Base-by-base conservation (phyloP, 2,797 vertebrate genomes). In the Cryptoprocta ferox region DNA sequence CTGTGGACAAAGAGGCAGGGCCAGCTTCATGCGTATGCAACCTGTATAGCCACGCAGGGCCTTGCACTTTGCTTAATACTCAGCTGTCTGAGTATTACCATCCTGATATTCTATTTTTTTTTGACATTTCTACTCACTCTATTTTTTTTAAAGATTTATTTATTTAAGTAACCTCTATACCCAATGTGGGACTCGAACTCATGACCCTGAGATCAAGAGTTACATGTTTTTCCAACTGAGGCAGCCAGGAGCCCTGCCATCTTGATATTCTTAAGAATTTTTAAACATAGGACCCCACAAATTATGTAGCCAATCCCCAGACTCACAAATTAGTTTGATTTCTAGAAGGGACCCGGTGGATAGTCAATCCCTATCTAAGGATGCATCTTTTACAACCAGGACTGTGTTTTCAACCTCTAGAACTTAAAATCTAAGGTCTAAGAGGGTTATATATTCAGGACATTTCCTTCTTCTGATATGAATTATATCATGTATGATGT, bases 311-410 rank as follows among this genome's bases (percentile, higher is more conserved):
- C 28, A 50, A n/a, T 45, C 4, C 8, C 35, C 24, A 94, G 24
- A 59, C 90, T 79, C 59, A 94, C 16, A 87, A 89, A 70, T 78
- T 19, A 75, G 63, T 68, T n/a, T 63, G 65, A 70, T 89, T 90
- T 94, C 71, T 93, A 18, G 53, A 92, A 70, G 56, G 14, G 8
- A 35, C 11, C 12, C 37, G 84, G 4, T 18, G 2, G 45, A 48
- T 30, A 84, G 28, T 3, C 14, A 81, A 45, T 39, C 26, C 42
- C 4, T 68, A 71, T 18, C 21, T 89, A 89, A 97, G 50, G 37
- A 70, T 18, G 6, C 1, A 42, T 53, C 32, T 85, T 87, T 53
- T 21, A 53, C 11, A 92, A 73, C 59, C 37, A 56, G 24, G 19
- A 15, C 24, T 71, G 14, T 50, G n/a, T 70, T 93, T 95, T 68